Base-by-base conservation (phyloP, 2,888 invertebrate species). In the Drosophila gaucha region DNA sequence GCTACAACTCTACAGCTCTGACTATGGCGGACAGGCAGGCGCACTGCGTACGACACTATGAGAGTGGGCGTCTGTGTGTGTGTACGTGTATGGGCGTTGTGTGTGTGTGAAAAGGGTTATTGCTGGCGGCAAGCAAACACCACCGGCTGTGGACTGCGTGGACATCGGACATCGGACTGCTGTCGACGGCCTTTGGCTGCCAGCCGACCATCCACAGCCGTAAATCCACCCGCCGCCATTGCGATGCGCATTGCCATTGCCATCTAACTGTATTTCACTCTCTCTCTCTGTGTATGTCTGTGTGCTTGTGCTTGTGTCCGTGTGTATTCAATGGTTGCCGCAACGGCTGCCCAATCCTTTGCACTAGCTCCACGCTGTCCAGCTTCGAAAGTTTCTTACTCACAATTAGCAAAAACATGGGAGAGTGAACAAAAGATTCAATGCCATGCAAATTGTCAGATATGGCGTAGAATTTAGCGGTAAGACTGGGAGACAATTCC, bases 51-150 rank as follows among this genome's bases (percentile, higher is more conserved):
- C 69, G 51, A 66, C 55, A 35, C 64, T 20, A 26, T 24, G 14
- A 58, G 72, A 73, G 80, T 83, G 86, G 79, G 83, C 67, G 26
- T 22, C 51, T 38, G 43, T 30, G 43, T 39, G 20, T 31, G 38
- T 54, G 36, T 51, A 59, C 33, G 36, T 54, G 26, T 65, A 39
- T 50, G 26, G 78, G 80, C 65, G 18, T 24, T 58, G 31, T 39
- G 38, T 35, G 54, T 28, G 43, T 44, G 46, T 31, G 67, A 78
- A 77, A 90, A 89, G 89, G 90, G 89, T 89, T 90, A 89, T 86
- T 90, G 86, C 89, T 78, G 80, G 64, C 78, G 82, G 87, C 85
- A 73, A 80, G 67, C 76, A 90, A 89, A 89, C 88, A 90, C 90
- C 90, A 89, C 89, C 89, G 86, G 87, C 89, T 35, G 55, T 49